Percentiles rank a stretch among this genome's conserved stretches.
These are phyloP conservation scores for Drosophila busckii DNA, from an alignment of 1,140 invertebrate species.

Conservation along the genomic window DNA sequence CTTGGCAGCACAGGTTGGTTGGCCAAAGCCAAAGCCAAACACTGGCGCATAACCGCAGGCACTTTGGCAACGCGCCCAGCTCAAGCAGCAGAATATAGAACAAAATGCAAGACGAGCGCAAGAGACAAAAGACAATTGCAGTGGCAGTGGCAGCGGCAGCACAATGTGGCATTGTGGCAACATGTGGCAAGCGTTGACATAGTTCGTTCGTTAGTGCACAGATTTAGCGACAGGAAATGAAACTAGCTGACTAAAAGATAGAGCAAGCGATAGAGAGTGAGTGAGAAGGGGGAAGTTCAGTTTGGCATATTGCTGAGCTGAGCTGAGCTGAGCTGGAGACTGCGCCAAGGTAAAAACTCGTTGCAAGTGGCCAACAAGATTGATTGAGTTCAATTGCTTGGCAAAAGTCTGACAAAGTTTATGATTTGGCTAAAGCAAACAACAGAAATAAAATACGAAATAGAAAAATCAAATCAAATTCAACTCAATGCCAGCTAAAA, in stretches of 20 bases:
- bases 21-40: conserved; percentile 17
- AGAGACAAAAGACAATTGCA: conserved; percentile 20
- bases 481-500: too few species aligned
- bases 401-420: too few species aligned
- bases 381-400: too few species aligned
- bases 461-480: too few species aligned
- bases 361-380: too few species aligned
- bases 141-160: neutral
- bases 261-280: too few species aligned
- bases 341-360: too few species aligned
- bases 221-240: conserved; percentile 50
- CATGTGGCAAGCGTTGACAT: conserved; percentile 70
- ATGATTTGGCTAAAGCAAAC: too few species aligned
- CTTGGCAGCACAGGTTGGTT: conserved; percentile 17
- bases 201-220: conserved; percentile 26
- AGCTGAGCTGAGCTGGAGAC: too few species aligned
- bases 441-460: too few species aligned
- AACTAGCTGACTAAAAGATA: conserved; percentile 30
- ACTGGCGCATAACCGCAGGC: conserved; percentile 66
- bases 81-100: conserved; percentile 8
- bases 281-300: too few species aligned
- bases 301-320: too few species aligned
- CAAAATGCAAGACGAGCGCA: conserved; percentile 1
- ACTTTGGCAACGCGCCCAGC: conserved; percentile 59
- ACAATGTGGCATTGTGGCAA: conserved; percentile 29